Evolutionary conservation across 1,140 invertebrate genomes (phyloP).

Genomic region (Hyphantria cunea): DNA sequence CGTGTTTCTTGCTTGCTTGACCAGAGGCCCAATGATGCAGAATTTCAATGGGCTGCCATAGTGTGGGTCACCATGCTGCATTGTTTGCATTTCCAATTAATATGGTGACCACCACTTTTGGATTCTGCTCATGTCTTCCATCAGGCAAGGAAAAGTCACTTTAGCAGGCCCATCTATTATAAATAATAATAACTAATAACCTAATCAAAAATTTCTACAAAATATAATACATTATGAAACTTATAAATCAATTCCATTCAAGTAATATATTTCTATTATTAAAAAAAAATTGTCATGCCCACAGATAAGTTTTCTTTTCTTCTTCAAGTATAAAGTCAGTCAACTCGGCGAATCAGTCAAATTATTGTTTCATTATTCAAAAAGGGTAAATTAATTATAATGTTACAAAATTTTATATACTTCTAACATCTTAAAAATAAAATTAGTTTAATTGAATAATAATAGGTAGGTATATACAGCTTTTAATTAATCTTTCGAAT

Average conservation of each 20-base stretch:
- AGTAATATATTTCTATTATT: too few relatives aligned
- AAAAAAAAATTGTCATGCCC: constrained; percentile 6
- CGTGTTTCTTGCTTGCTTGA: too few relatives aligned
- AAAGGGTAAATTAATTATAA: constrained; percentile 8
- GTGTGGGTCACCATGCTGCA: too few relatives aligned
- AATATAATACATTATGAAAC: neutral
- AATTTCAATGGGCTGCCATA: too few relatives aligned
- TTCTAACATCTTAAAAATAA: constrained; percentile 22
- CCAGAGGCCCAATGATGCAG: too few relatives aligned
- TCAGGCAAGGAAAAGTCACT: too few relatives aligned
- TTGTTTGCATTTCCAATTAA: too few relatives aligned
- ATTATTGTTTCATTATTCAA: constrained; percentile 12
- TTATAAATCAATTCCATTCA: too few relatives aligned
- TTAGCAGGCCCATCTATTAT: too few relatives aligned
- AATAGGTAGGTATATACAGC: constrained; percentile 49
- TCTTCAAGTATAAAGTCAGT: constrained; percentile 21
- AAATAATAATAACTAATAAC: neutral
- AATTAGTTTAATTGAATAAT: constrained; percentile 23
- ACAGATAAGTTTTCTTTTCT: constrained; percentile 7
- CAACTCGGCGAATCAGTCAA: constrained; percentile 14
- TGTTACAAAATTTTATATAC: constrained; percentile 25
- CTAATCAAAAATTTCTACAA: neutral
- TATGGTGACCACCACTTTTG: too few relatives aligned
- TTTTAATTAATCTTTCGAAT: constrained; percentile 44
- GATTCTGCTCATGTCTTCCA: too few relatives aligned